Percentiles rank a stretch among this genome's conserved stretches.
These are phyloP conservation scores for Crenuchus spilurus DNA, from an alignment of 2,797 vertebrate species.

Conservation along the genomic window DNA sequence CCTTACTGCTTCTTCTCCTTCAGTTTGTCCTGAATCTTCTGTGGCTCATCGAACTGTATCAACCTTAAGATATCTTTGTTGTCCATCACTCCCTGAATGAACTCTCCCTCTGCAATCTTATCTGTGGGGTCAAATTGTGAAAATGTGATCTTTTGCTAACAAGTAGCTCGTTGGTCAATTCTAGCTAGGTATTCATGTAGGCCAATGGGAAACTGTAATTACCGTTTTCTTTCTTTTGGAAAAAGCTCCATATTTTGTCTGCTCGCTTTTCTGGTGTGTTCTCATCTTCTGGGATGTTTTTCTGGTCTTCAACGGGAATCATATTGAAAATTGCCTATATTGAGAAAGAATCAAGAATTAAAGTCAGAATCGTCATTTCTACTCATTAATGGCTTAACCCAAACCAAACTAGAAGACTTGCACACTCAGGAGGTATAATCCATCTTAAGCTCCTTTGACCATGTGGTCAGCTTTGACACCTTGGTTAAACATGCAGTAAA, in stretches of 20 bases:
- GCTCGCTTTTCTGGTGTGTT: conserved; percentile 89
- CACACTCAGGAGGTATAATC: conserved; percentile 11
- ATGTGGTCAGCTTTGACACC: neutral
- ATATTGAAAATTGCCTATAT: conserved; percentile 93
- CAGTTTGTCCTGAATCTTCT: conserved; percentile 84
- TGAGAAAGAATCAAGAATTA: conserved; percentile 25
- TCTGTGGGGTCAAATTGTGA: conserved; percentile 69
- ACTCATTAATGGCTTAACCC: neutral
- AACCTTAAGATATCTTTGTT: conserved; percentile 90
- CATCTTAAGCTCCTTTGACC: conserved; percentile 24
- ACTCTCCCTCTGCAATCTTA: conserved; percentile 88
- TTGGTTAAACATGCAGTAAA: neutral
- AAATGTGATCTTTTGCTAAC: neutral
- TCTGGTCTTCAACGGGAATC: conserved; percentile 84
- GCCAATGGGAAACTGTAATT: conserved; percentile 44
- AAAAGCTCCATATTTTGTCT: conserved; percentile 88
- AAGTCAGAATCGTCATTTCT: neutral
- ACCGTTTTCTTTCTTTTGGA: conserved; percentile 89
- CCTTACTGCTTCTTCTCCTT: conserved; percentile 82
- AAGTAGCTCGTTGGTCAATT: neutral
- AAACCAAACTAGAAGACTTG: neutral
- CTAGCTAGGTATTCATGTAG: no score
- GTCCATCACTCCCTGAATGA: conserved; percentile 87
- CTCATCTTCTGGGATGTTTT: conserved; percentile 84
- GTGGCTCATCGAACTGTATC: conserved; percentile 89